phyloP scores from a whole-genome alignment of 2,888 invertebrate genomes.

The Leptothorax acervorum region DNA sequence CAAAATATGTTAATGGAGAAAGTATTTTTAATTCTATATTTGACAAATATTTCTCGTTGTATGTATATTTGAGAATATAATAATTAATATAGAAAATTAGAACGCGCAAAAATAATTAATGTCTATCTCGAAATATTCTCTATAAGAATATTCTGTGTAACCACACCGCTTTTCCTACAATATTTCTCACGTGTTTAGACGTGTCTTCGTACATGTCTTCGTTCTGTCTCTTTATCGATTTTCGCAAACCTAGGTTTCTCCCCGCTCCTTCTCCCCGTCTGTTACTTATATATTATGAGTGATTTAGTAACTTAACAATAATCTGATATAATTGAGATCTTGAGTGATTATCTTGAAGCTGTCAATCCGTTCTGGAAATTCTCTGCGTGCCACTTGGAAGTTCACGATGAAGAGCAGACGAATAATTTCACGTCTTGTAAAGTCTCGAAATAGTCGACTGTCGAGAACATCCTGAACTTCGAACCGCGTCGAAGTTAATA shows the following conservation, averaged over 20 bases:
- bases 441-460: background rate
- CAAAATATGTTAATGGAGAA: background rate
- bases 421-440: constrained; percentile 6
- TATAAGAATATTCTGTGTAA: background rate
- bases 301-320: background rate
- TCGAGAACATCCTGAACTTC: constrained; percentile 2
- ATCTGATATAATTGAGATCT: constrained; percentile 8
- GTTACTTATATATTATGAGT: background rate
- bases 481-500: constrained; percentile 9
- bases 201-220: background rate
- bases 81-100: constrained; percentile 5
- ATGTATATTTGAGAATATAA: background rate
- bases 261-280: too few species aligned
- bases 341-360: constrained; percentile 2
- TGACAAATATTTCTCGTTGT: background rate
- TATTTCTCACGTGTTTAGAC: background rate
- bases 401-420: background rate
- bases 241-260: background rate
- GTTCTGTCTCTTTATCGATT: background rate
- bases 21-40: background rate
- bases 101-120: background rate
- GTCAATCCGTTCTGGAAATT: background rate
- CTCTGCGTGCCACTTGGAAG: constrained; percentile 1
- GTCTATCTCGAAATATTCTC: background rate
- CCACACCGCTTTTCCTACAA: background rate